Conservation (phyloP, 2,113 vertebrate species). For the Natator depressus region DNA sequence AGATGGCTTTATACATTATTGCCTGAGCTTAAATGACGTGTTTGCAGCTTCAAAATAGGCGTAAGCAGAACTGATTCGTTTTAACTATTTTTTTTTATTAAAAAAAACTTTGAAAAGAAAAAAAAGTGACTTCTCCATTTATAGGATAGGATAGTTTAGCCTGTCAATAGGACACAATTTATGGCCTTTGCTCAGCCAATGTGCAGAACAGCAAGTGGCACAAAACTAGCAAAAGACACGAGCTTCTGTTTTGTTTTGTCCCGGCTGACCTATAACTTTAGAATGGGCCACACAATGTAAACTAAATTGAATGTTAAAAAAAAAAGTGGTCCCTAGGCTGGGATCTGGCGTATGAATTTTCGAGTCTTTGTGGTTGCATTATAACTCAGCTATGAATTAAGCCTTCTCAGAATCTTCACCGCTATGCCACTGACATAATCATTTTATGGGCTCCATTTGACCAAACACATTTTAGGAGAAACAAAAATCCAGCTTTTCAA, state of each 20-base stretch:
- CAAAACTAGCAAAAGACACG: constrained; percentile 54
- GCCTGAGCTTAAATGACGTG: constrained; percentile 13
- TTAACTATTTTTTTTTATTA: constrained; percentile 45
- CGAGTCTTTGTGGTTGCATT: constrained; percentile 28
- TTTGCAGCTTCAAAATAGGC: constrained; percentile 41
- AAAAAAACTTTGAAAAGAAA: constrained; percentile 22
- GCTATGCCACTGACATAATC: constrained; percentile 46
- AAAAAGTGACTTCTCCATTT: constrained; percentile 1
- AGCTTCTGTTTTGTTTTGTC: constrained; percentile 70
- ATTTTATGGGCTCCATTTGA: background rate
- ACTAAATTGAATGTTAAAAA: constrained; percentile 60
- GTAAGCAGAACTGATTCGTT: constrained; percentile 44
- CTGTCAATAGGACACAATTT: constrained; percentile 43
- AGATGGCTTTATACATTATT: constrained; percentile 57
- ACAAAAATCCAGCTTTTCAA: background rate
- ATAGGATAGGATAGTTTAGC: constrained; percentile 35
- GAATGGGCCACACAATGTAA: constrained; percentile 48
- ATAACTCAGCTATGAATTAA: constrained; percentile 74
- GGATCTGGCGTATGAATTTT: constrained; percentile 50
- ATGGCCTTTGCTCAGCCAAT: constrained; percentile 27
- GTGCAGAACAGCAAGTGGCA: constrained; percentile 29
- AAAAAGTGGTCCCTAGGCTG: constrained; percentile 43
- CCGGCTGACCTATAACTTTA: constrained; percentile 50
- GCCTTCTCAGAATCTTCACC: constrained; percentile 64
- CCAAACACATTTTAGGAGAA: background rate